Percentiles rank a stretch among this genome's conserved stretches.
phyloP scores from a whole-genome alignment of 2,888 invertebrate genomes.

The Diogma glabrata region DNA sequence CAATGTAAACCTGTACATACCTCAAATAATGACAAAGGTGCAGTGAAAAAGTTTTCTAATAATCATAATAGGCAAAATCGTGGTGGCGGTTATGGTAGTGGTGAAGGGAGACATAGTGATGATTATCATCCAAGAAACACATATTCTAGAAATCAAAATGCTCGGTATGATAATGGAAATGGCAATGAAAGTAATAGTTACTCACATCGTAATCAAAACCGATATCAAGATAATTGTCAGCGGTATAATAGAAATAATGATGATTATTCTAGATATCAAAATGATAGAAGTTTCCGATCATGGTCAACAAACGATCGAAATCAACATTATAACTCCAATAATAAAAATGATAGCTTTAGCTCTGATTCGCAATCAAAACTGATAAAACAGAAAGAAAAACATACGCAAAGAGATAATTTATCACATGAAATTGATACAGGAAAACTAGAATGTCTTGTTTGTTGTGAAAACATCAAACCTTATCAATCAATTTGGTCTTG shows the following conservation, averaged over 20 bases:
- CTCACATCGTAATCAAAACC: too few relatives aligned
- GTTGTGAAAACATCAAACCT: slow-evolving; percentile 76
- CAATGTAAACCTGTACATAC: slow-evolving; percentile 13
- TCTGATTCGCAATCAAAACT: slow-evolving; percentile 1
- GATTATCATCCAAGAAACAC: not conserved
- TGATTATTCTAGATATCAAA: not conserved
- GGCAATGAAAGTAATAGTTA: slow-evolving; percentile 1
- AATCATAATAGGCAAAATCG: slow-evolving; percentile 14
- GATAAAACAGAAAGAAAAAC: slow-evolving; percentile 24
- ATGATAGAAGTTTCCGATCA: not conserved
- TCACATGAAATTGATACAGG: slow-evolving; percentile 73
- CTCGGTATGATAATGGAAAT: slow-evolving; percentile 6
- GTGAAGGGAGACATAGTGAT: slow-evolving; percentile 27
- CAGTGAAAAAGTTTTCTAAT: slow-evolving; percentile 4
- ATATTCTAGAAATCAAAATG: not conserved
- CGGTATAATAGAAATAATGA: too few relatives aligned
- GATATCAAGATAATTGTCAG: slow-evolving; percentile 4
- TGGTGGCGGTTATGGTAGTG: slow-evolving; percentile 23
- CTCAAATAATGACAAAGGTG: not conserved
- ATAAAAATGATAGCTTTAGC: too few relatives aligned
- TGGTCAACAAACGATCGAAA: too few relatives aligned
- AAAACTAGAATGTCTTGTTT: slow-evolving; percentile 85
- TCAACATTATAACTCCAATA: too few relatives aligned
- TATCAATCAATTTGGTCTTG: slow-evolving; percentile 85
- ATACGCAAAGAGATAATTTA: slow-evolving; percentile 73